These are phyloP conservation scores for Nautilus pompilius DNA, from an alignment of 1,140 invertebrate species.

Conservation along the genomic window DNA sequence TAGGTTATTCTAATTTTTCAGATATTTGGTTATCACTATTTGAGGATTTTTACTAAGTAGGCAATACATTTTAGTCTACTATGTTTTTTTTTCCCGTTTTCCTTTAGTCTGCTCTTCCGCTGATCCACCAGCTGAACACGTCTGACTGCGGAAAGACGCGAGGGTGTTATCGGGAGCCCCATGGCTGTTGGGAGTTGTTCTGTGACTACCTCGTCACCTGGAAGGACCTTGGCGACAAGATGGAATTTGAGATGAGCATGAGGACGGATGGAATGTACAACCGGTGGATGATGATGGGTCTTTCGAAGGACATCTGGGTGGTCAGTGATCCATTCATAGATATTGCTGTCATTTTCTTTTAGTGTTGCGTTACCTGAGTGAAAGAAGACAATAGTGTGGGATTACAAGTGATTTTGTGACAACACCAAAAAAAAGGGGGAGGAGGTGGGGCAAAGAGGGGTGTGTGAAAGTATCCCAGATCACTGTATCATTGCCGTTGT, in stretches of 20 bases:
- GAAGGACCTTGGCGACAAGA: conserved; percentile 12
- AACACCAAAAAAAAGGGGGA: too few species aligned
- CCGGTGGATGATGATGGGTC: conserved; percentile 35
- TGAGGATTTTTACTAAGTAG: conserved; percentile 1
- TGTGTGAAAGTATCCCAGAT: too few species aligned
- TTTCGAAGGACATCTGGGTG: conserved; percentile 44
- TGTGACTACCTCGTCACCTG: conserved; percentile 51
- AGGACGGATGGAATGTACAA: conserved; percentile 33
- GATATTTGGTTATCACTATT: background rate
- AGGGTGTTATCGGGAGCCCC: conserved; percentile 47
- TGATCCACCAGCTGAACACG: conserved; percentile 31
- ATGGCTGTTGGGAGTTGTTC: conserved; percentile 37
- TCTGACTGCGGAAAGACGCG: conserved; percentile 39
- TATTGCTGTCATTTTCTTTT: too few species aligned
- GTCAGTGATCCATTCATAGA: conserved; percentile 26
- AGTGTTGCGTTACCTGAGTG: too few species aligned
- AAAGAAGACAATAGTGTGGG: too few species aligned
- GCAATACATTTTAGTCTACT: background rate
- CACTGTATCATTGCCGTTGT: too few species aligned
- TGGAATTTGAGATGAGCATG: conserved; percentile 37
- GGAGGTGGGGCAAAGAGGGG: too few species aligned
- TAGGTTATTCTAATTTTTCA: background rate
- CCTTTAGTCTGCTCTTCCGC: conserved; percentile 15
- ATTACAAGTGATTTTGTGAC: too few species aligned
- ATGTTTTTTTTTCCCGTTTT: background rate